These are phyloP conservation scores for Lethenteron reissneri DNA, from an alignment of 2,113 vertebrate species.

Conservation along the genomic window DNA sequence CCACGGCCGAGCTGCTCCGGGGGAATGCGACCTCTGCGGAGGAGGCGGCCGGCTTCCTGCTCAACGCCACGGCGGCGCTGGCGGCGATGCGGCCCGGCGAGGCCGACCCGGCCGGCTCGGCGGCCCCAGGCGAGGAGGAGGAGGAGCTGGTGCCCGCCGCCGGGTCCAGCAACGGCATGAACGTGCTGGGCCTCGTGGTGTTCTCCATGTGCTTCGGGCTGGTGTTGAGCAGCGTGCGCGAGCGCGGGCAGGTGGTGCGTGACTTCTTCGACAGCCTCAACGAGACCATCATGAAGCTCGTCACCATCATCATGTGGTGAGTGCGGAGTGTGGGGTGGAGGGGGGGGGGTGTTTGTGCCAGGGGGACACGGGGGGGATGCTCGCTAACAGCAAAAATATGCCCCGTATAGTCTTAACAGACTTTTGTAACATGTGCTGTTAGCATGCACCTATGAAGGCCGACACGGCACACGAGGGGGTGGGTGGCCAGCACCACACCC, in stretches of 20 bases:
- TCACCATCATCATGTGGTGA: slow-evolving; percentile 91
- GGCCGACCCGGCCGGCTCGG: slow-evolving; percentile 24
- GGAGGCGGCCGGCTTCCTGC: slow-evolving; percentile 22
- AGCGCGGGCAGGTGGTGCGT: slow-evolving; percentile 55
- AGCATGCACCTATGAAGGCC: too few species aligned
- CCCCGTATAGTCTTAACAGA: too few species aligned
- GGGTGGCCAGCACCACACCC: too few species aligned
- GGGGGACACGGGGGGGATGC: too few species aligned
- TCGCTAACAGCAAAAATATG: too few species aligned
- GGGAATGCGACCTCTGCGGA: slow-evolving; percentile 12
- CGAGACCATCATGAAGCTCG: slow-evolving; percentile 86
- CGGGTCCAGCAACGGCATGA: slow-evolving; percentile 58
- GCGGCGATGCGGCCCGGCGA: too few species aligned
- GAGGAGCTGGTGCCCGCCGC: slow-evolving; percentile 55
- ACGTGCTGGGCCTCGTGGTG: slow-evolving; percentile 72
- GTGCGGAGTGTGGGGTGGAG: slow-evolving; percentile 12
- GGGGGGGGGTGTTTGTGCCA: too few species aligned
- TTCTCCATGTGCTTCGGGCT: slow-evolving; percentile 87
- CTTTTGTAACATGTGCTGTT: too few species aligned
- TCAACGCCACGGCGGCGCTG: slow-evolving; percentile 21
- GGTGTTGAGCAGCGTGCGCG: slow-evolving; percentile 81
- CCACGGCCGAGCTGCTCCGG: too few species aligned
- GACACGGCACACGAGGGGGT: too few species aligned
- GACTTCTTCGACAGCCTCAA: slow-evolving; percentile 90
- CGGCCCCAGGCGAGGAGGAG: slow-evolving; percentile 35